These are phyloP conservation scores for Drosophila hamatofila DNA, from an alignment of 2,888 invertebrate genomes.

Conservation along the genomic window DNA sequence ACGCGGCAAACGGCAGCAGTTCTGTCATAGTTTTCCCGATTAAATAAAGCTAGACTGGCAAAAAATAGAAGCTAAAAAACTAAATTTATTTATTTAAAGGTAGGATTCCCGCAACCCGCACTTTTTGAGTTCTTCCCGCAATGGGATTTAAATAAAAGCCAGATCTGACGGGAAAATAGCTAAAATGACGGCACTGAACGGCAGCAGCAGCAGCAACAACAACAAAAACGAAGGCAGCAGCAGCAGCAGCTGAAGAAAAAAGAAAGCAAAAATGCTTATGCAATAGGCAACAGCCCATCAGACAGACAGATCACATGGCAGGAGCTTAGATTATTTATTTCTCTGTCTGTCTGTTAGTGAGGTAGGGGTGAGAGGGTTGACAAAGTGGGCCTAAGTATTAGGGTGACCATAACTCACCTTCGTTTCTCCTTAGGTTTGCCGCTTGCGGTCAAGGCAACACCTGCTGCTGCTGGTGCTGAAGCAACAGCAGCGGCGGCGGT, in stretches of 20 bases:
- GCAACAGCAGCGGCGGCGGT: conserved; percentile 21
- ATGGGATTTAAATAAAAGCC: no score
- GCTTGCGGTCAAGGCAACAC: conserved; percentile 71
- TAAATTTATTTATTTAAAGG: no score
- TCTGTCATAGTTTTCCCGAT: no score
- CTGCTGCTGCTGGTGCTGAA: conserved; percentile 14
- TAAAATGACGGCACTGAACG: no score
- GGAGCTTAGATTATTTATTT: conserved; percentile 25
- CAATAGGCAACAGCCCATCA: conserved; percentile 54
- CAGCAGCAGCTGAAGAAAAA: conserved; percentile 47
- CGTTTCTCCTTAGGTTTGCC: conserved; percentile 89
- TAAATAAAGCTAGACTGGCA: no score
- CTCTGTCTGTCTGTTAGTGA: background rate
- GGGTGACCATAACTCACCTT: conserved; percentile 86
- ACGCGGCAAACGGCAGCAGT: conserved; percentile 26
- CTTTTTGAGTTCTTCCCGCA: no score
- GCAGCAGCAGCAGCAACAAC: conserved; percentile 17
- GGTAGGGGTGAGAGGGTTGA: background rate
- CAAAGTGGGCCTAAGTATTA: background rate
- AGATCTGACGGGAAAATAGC: no score
- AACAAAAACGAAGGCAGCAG: no score
- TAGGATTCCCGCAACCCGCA: no score
- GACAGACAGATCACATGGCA: conserved; percentile 58
- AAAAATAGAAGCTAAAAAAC: no score
- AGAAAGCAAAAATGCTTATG: conserved; percentile 67